Base-by-base conservation (phyloP, 2,797 vertebrate genomes). In the Sarcoramphus papa region DNA sequence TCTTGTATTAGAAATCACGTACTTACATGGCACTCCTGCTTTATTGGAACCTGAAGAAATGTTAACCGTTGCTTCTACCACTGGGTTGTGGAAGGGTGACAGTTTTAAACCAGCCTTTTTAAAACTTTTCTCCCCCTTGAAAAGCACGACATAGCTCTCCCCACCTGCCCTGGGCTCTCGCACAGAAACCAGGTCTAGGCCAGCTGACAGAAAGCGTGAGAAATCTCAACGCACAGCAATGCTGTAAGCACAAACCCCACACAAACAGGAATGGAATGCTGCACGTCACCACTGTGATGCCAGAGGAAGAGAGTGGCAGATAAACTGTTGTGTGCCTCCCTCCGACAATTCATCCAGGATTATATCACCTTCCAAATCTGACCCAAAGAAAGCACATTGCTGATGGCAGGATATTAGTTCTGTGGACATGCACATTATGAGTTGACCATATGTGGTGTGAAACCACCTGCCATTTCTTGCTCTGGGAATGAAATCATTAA, bases 371-470 rank as follows among this genome's bases (percentile, higher is more conserved):
- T 79, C 78, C 78, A 43, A 72, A 76, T 53, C 28, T 40, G 57
- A 62, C 51, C 84, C 77, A n/a, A 78, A 89, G 76, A 57, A 76
- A 85, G 43, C 47, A 82, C 50, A 5, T 9, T 54, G 87, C 59
- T 84, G 81, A 72, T 62, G 85, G 70, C 74, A 95, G 85, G 91
- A 41, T 91, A 60, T 76, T 43, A 59, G 35, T 40, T 73, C 75
- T 56, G 43, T 82, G 91, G 77, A 14, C 47, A 60, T 8, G 43
- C 63, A 75, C 22, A 2, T 78, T 59, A 69, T 54, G 77, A 69
- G 33, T 20, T 91, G 84, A 50, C 80, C 92, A 85, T 76, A 88
- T 89, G 89, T 68, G 82, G 75, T 76, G 89, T 47, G 90, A 97
- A 95, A 45, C 43, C 85, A 92, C 90, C 78, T 92, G 94, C 78